These are phyloP conservation scores for Passer montanus DNA, from an alignment of 2,113 vertebrate genomes.

Conservation along the genomic window DNA sequence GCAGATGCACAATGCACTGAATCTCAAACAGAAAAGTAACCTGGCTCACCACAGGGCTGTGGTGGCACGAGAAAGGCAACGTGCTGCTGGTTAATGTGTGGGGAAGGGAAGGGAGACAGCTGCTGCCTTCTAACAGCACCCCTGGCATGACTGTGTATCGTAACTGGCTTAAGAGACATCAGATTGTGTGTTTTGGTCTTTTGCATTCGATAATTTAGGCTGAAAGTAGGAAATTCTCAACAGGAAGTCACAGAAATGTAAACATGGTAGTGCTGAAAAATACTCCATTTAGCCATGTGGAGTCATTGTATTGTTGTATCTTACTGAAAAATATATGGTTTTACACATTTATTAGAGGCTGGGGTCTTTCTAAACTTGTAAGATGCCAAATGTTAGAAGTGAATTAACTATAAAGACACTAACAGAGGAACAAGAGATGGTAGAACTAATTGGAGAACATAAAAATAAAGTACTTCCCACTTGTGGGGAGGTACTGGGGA, in stretches of 20 bases:
- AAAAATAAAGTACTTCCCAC: background rate
- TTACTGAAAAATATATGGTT: background rate
- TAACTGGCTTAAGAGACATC: background rate
- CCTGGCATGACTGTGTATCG: background rate
- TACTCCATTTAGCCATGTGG: background rate
- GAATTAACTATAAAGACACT: background rate
- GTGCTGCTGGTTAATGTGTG: background rate
- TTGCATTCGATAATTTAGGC: background rate
- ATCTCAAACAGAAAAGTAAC: background rate
- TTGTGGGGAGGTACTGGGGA: background rate
- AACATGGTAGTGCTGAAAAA: background rate
- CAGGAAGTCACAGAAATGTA: background rate
- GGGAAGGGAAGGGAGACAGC: background rate
- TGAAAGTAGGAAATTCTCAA: background rate
- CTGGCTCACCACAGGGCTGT: background rate
- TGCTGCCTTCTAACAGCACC: background rate
- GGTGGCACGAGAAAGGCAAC: fast-evolving
- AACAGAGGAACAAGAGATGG: background rate
- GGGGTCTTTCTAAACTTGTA: background rate
- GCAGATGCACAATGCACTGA: background rate
- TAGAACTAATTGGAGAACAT: background rate
- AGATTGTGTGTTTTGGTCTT: background rate
- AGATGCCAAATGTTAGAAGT: background rate
- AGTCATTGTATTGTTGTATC: background rate
- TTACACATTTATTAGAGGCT: background rate